Percentiles rank a stretch among this genome's conserved stretches.
Evolutionary conservation across 2,113 vertebrate species (phyloP).

Genomic region (Melanerpes aurifrons): DNA sequence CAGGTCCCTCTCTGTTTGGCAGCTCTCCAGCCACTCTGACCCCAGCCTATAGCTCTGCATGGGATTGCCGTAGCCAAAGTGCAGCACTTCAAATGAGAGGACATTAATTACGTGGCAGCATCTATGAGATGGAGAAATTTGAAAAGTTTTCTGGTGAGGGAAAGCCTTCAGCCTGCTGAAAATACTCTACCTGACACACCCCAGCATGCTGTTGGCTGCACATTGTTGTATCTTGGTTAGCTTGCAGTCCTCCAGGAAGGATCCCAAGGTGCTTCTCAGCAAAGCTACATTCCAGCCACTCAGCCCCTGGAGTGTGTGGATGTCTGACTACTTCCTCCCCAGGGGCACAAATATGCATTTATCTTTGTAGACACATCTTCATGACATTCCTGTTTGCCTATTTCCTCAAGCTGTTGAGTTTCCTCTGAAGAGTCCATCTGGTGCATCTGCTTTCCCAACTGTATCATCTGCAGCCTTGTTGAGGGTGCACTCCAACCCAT

Average conservation of each 20-base stretch:
- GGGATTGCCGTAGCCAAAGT: too few species aligned
- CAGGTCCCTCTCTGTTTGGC: too few species aligned
- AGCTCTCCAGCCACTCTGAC: too few species aligned
- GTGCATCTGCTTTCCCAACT: neutral
- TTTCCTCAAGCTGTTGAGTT: neutral
- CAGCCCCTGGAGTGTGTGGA: fast-evolving
- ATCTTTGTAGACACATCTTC: neutral
- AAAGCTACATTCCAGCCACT: neutral
- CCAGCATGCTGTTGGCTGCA: neutral
- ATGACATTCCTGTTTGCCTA: neutral
- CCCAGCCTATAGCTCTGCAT: too few species aligned
- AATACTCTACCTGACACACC: neutral
- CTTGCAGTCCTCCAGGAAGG: neutral
- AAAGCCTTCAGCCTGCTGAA: neutral
- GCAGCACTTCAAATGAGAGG: neutral
- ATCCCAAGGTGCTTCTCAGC: neutral
- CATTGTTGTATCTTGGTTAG: neutral
- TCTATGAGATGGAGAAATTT: neutral
- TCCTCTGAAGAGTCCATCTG: neutral
- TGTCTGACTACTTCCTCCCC: neutral
- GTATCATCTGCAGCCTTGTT: neutral
- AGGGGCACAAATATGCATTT: neutral
- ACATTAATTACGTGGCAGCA: neutral
- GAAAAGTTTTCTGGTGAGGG: neutral
- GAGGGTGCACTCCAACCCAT: neutral